Percentiles rank a stretch among this genome's conserved stretches.
Evolutionary conservation across 53 echinoderm and acorn worm genomes (phyloP).

Genomic region (Arbacia lixula): DNA sequence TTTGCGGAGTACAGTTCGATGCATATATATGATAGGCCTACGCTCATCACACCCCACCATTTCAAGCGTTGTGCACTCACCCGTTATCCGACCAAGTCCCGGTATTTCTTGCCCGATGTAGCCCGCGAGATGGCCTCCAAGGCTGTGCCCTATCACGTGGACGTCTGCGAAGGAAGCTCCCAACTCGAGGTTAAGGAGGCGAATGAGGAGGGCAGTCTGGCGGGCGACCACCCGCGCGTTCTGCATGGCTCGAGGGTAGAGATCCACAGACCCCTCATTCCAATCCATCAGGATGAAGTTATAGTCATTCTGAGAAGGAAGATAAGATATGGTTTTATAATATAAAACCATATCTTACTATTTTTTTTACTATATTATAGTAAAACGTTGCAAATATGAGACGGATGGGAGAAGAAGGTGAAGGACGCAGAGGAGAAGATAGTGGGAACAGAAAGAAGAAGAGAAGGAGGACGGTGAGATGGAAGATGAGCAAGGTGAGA

Average conservation of each 20-base stretch:
- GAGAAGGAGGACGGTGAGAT: no score
- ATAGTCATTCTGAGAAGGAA: constrained; percentile 59
- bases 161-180: constrained; percentile 40
- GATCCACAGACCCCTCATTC: constrained; percentile 63
- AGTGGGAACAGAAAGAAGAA: no score
- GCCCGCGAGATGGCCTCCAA: constrained; percentile 79
- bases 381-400: no score
- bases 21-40: no score
- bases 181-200: constrained; percentile 22
- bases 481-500: no score
- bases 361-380: no score
- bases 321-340: no score
- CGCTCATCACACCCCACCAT: no score
- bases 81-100: constrained; percentile 75
- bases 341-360: no score
- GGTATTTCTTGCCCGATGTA: constrained; percentile 68
- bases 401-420: no score
- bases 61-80: constrained; percentile 51
- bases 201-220: constrained; percentile 53
- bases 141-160: constrained; percentile 76
- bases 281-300: constrained; percentile 78
- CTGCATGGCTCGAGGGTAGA: constrained; percentile 70
- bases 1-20: no score
- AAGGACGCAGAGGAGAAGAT: no score
- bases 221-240: constrained; percentile 77